These are phyloP conservation scores for Pangasius sanitwongsei DNA, from an alignment of 2,797 vertebrate genomes.

Conservation along the genomic window DNA sequence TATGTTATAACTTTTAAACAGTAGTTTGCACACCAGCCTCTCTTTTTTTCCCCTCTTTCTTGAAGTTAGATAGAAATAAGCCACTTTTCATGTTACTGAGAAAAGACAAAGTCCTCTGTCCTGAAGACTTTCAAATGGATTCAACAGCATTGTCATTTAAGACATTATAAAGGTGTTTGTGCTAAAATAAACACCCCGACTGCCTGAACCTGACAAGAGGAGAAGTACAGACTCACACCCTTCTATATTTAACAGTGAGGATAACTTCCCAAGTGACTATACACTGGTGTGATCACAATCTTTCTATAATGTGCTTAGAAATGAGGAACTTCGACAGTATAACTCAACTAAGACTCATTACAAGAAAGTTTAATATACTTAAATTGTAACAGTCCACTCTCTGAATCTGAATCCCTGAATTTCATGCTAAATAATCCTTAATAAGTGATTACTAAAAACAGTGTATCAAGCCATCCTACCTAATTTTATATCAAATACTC, in stretches of 20 bases:
- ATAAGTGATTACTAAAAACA: neutral
- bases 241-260: slow-evolving; percentile 45
- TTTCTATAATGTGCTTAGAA: slow-evolving; percentile 39
- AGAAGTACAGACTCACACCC: slow-evolving; percentile 31
- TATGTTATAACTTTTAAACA: neutral
- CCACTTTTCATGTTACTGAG: neutral
- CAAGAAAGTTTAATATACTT: neutral
- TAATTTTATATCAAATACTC: neutral
- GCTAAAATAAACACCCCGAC: slow-evolving; percentile 13
- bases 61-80: neutral
- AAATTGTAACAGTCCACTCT: neutral
- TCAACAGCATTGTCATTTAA: neutral
- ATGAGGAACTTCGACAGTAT: slow-evolving; percentile 2
- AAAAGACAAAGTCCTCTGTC: neutral
- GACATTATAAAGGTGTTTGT: neutral
- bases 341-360: slow-evolving; percentile 21
- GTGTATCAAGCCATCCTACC: neutral
- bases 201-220: slow-evolving; percentile 13
- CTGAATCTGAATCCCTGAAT: neutral
- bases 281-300: slow-evolving; percentile 45
- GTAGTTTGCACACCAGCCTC: neutral
- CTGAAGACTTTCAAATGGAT: neutral
- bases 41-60: neutral
- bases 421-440: neutral
- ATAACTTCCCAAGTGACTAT: slow-evolving; percentile 33